These are phyloP conservation scores for Mesembrinibis cayennensis DNA, from an alignment of 2,113 vertebrate genomes.

Conservation along the genomic window DNA sequence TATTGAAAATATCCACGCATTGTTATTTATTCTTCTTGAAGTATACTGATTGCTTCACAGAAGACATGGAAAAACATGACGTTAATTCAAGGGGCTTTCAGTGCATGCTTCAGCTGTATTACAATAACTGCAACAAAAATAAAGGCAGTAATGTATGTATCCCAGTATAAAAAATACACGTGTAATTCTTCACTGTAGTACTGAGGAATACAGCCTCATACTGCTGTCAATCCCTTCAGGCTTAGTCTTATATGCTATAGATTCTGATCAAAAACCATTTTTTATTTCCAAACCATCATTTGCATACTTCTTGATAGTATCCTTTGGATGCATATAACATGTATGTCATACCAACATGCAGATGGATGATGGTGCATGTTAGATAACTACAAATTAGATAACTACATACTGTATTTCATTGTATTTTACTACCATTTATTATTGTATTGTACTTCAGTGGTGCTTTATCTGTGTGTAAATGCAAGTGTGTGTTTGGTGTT, in stretches of 20 bases:
- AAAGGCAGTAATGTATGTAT: background rate
- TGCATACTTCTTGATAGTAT: background rate
- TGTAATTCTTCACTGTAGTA: background rate
- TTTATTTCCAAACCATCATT: background rate
- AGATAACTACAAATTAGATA: background rate
- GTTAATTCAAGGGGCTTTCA: background rate
- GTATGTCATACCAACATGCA: too few relatives aligned
- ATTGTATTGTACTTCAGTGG: background rate
- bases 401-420: background rate
- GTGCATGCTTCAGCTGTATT: background rate
- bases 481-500: background rate
- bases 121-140: background rate
- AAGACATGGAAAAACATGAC: background rate
- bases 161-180: accelerated
- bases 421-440: too few relatives aligned
- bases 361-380: background rate
- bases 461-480: background rate
- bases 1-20: background rate
- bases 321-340: background rate
- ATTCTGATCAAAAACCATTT: background rate
- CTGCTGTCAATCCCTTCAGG: background rate
- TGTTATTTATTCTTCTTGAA: background rate
- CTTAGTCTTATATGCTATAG: background rate
- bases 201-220: background rate
- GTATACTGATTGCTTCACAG: background rate